phyloP scores from a whole-genome alignment of 1,140 invertebrate genomes.

The Colletes latitarsis region DNA sequence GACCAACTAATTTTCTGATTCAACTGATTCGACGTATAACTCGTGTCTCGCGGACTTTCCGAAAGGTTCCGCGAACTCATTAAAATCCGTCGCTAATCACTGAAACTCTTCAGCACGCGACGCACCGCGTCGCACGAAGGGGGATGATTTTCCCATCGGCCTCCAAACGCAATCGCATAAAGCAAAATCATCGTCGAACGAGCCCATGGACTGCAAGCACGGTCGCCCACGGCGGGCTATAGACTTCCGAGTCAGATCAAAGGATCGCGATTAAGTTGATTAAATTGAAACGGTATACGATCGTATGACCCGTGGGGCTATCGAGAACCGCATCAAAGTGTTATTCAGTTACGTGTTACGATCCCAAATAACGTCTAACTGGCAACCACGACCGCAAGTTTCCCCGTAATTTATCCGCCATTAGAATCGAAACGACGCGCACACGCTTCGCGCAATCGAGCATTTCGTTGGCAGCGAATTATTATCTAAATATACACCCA shows the following conservation, averaged over 20 bases:
- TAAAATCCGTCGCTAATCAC: background rate
- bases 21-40: too few relatives aligned
- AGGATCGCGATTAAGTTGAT: conserved; percentile 12
- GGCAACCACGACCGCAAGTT: background rate
- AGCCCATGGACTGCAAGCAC: conserved; percentile 3
- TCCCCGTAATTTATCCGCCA: conserved; percentile 1
- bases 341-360: conserved; percentile 38
- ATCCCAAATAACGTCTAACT: conserved; percentile 14
- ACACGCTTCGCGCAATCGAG: background rate
- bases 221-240: background rate
- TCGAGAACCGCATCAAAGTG: conserved; percentile 2
- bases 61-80: too few relatives aligned
- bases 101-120: background rate
- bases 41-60: too few relatives aligned
- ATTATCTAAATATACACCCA: conserved; percentile 22
- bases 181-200: background rate
- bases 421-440: conserved; percentile 5
- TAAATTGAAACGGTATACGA: conserved; percentile 29
- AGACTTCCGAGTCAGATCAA: conserved; percentile 1
- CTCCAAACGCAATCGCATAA: background rate
- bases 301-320: conserved; percentile 3
- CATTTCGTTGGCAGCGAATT: conserved; percentile 19
- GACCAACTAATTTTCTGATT: too few relatives aligned
- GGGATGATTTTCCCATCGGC: background rate
- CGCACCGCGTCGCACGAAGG: background rate